Conservation (phyloP, 2,113 vertebrate species). For the Lasiurus cinereus region DNA sequence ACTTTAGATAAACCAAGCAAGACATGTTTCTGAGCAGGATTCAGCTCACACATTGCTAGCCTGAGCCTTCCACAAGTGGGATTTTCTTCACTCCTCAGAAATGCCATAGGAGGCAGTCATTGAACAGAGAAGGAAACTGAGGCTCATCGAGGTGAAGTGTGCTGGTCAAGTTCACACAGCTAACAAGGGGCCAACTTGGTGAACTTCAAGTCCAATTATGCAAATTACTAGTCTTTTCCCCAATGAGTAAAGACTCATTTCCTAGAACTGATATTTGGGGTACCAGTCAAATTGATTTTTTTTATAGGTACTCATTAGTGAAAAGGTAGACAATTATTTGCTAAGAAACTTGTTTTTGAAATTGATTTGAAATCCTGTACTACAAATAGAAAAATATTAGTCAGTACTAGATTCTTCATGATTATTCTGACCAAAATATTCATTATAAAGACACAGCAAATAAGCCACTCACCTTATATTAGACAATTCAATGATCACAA, state of each 20-base stretch:
- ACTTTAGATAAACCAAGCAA: not conserved
- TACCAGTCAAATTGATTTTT: not conserved
- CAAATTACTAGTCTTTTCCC: not conserved
- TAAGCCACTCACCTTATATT: not conserved
- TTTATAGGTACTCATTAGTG: not conserved
- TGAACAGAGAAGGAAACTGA: not conserved
- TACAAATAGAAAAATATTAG: not conserved
- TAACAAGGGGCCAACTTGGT: not conserved
- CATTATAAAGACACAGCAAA: conserved; percentile 2
- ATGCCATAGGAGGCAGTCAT: not conserved
- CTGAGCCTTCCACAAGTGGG: not conserved
- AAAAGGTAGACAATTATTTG: not conserved
- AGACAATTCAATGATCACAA: not conserved
- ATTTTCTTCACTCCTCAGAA: not conserved
- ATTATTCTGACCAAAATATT: not conserved
- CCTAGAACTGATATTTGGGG: not conserved
- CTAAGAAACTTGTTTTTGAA: not conserved
- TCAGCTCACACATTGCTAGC: not conserved
- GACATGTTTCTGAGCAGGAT: not conserved
- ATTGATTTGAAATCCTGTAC: not conserved
- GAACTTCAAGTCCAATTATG: not conserved
- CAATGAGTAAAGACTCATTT: not conserved
- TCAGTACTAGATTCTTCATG: not conserved
- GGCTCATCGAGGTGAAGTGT: not conserved
- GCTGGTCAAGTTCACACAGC: not conserved